A percentile compares a stretch with the other conserved stretches of the same genome.
These are phyloP conservation scores for Xanthostigma xanthostigma DNA, from an alignment of 2,888 invertebrate genomes.

Conservation along the genomic window DNA sequence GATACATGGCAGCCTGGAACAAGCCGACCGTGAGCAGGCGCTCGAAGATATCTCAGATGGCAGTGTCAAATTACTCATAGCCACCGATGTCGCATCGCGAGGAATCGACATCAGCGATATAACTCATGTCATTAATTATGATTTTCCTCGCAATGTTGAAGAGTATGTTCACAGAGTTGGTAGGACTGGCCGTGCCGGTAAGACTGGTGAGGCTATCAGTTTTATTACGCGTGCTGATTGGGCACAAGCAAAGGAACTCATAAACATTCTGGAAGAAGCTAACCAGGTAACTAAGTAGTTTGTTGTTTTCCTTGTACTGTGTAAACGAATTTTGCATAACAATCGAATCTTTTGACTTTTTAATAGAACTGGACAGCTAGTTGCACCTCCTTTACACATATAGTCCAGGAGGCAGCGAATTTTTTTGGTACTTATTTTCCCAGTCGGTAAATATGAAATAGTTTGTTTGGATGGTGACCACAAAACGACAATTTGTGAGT, in stretches of 20 bases:
- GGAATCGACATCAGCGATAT: slow-evolving; percentile 85
- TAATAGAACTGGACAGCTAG: no score
- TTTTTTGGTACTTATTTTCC: no score
- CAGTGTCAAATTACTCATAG: slow-evolving; percentile 66
- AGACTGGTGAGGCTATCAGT: slow-evolving; percentile 67
- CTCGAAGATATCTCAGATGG: slow-evolving; percentile 71
- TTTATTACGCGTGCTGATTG: slow-evolving; percentile 70
- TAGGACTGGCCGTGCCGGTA: slow-evolving; percentile 85
- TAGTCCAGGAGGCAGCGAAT: no score
- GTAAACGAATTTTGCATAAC: background rate
- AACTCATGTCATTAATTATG: slow-evolving; percentile 79
- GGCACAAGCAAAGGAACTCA: slow-evolving; percentile 66
- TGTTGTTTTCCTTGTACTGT: background rate
- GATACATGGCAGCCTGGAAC: slow-evolving; percentile 83
- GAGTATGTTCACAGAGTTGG: slow-evolving; percentile 96
- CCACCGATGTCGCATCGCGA: slow-evolving; percentile 90
- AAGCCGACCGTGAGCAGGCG: slow-evolving; percentile 63
- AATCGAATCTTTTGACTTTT: no score
- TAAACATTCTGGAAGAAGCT: slow-evolving; percentile 76
- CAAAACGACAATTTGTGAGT: no score
- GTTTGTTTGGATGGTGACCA: no score
- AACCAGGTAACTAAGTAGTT: slow-evolving; percentile 35
- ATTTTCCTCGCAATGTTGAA: slow-evolving; percentile 87
- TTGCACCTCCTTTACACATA: no score
- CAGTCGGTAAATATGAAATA: no score